A percentile compares a stretch with the other conserved stretches of the same genome.
These are phyloP conservation scores for Chymomyza procnemis DNA, from an alignment of 2,888 invertebrate genomes.

Conservation along the genomic window DNA sequence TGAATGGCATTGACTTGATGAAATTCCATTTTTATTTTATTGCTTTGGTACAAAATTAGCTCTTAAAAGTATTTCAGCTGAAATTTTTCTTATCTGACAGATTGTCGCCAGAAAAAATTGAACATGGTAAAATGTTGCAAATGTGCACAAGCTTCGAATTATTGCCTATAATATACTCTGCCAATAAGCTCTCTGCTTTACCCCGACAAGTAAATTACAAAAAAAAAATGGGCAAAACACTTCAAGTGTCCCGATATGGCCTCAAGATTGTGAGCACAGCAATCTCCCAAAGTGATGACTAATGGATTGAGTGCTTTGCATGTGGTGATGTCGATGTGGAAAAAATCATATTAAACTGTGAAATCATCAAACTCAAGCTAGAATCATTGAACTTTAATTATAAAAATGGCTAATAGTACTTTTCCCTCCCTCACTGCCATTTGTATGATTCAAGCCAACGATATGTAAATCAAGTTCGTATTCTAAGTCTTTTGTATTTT, in stretches of 20 bases:
- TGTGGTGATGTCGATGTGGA: background rate
- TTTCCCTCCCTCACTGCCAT: background rate
- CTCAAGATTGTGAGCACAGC: slow-evolving; percentile 1
- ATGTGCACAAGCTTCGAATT: too few species aligned
- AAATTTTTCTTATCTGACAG: too few species aligned
- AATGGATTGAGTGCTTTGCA: slow-evolving; percentile 22
- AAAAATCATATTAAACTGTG: slow-evolving; percentile 30
- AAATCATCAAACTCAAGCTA: slow-evolving; percentile 42
- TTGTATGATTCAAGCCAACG: slow-evolving; percentile 24
- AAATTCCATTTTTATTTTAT: background rate
- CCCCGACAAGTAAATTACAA: too few species aligned
- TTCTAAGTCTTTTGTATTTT: slow-evolving; percentile 19
- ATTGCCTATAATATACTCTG: too few species aligned
- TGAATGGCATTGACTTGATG: slow-evolving; percentile 53
- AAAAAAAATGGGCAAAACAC: slow-evolving; percentile 2
- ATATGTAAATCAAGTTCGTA: slow-evolving; percentile 17
- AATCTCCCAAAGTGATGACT: slow-evolving; percentile 38
- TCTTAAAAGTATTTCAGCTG: too few species aligned
- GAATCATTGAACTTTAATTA: slow-evolving; percentile 62
- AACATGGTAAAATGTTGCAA: too few species aligned
- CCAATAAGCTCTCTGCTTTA: too few species aligned
- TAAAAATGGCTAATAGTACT: slow-evolving; percentile 9
- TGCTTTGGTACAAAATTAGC: too few species aligned
- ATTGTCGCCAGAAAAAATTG: too few species aligned
- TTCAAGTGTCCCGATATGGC: slow-evolving; percentile 37